Evolutionary conservation across 2,888 invertebrate genomes (phyloP), one percentile per base, ranked within the genome.

Genomic region (Melinaea marsaeus): DNA sequence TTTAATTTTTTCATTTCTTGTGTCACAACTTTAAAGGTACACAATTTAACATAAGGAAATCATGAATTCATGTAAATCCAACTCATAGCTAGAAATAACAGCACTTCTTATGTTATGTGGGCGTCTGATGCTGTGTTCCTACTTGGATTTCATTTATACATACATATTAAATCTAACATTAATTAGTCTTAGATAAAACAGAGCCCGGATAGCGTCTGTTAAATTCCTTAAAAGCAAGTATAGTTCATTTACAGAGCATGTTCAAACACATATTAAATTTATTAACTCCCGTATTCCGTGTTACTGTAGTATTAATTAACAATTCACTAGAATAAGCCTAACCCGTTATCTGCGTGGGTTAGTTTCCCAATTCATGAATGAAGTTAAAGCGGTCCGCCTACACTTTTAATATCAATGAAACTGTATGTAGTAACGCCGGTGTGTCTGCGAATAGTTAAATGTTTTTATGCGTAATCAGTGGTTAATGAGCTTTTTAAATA

Each of bases 351-450:
- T 67, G 88, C 84, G 88, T 87, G 83, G 88, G 88, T 75, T 58
- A 61, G 63, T 89, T 88, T 83, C 87, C 85, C 86, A 89, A 89
- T 83, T 80, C 84, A 88, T 90, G 90, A 90, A 90, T 90, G 90
- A 83, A 83, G 77, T 75, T 81, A 70, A 72, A 76, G 78, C 72
- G 69, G 86, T 85, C 77, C 88, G 81, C 89, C 88, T 78, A 90
- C 90, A 74, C 64, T 60, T 65, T 67, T 42, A 42, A 72, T 78
- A 85, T 86, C 87, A 88, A 88, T 88, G 88, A 83, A 83, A 84
- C 83, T 80, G 83, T 83, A 81, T 83, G 79, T 78, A 80, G 79
- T 83, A 77, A 80, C 83, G 84, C 80, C 84, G 70, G 72, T 65
- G 71, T 80, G 85, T 84, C 85, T 81, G 83, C 84, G 72, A 82